phyloP scores from a whole-genome alignment of 2,888 invertebrate genomes.

The Adela reaumurella region DNA sequence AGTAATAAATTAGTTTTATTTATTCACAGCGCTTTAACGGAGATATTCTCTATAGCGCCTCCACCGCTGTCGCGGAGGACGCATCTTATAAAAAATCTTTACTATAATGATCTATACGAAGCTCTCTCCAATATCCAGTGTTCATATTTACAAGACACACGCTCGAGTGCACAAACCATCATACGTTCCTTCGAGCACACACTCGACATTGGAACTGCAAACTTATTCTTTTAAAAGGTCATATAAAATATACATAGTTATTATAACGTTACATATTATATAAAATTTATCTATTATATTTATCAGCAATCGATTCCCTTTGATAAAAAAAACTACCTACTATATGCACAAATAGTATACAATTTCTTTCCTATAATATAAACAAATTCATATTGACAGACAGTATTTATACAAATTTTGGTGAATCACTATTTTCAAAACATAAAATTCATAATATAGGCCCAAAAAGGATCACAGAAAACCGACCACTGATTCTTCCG shows the following conservation, averaged over 20 bases:
- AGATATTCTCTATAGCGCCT: neutral
- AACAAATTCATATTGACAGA: no score
- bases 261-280: neutral
- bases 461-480: no score
- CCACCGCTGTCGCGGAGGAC: neutral
- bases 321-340: no score
- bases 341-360: no score
- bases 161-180: neutral
- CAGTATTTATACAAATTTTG: no score
- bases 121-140: neutral
- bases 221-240: neutral
- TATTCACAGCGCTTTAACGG: slow-evolving; percentile 16
- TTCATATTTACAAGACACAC: neutral
- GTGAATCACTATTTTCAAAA: no score
- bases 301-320: no score
- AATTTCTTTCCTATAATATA: no score
- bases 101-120: neutral
- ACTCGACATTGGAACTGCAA: neutral
- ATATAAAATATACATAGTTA: neutral
- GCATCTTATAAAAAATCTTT: neutral
- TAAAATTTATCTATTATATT: no score
- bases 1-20: slow-evolving; percentile 33
- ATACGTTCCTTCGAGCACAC: neutral
- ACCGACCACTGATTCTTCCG: no score
- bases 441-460: no score